Evolutionary conservation across 2,113 vertebrate species (phyloP).

Genomic region (Cinclus cinclus): DNA sequence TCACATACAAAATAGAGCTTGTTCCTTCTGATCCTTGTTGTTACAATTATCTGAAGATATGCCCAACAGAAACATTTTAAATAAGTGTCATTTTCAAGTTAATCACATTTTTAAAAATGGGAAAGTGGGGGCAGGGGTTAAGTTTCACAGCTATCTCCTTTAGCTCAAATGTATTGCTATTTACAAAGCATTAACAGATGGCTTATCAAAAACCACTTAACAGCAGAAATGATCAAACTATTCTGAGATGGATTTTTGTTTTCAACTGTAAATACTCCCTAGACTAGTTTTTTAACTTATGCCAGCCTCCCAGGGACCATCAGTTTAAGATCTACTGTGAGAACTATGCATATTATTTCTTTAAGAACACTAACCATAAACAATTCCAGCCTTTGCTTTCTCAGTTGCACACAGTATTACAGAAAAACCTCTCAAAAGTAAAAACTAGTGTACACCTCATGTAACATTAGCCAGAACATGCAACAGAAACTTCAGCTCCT

Average conservation of each 20-base stretch:
- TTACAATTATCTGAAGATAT: neutral
- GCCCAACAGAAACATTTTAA: neutral
- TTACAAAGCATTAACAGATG: slow-evolving; percentile 40
- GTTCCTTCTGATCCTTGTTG: neutral
- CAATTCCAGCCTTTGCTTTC: neutral
- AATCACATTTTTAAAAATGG: neutral
- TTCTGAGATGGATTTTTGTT: neutral
- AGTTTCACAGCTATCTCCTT: slow-evolving; percentile 19
- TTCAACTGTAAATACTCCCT: slow-evolving; percentile 22
- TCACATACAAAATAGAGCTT: neutral
- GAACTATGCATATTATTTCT: neutral
- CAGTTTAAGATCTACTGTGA: slow-evolving; percentile 12
- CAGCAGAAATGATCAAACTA: slow-evolving; percentile 35
- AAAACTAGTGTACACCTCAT: neutral
- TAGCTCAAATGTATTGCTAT: slow-evolving; percentile 38
- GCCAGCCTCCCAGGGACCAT: slow-evolving; percentile 38
- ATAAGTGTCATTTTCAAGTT: slow-evolving; percentile 16
- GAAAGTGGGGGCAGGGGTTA: neutral
- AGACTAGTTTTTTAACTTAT: slow-evolving; percentile 42
- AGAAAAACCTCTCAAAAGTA: neutral
- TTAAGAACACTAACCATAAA: slow-evolving; percentile 13
- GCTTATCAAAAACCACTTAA: slow-evolving; percentile 52
- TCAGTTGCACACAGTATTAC: neutral
- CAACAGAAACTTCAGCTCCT: neutral
- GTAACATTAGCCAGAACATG: neutral